phyloP scores from a whole-genome alignment of 2,113 vertebrate genomes.

The Crotalus viridis region DNA sequence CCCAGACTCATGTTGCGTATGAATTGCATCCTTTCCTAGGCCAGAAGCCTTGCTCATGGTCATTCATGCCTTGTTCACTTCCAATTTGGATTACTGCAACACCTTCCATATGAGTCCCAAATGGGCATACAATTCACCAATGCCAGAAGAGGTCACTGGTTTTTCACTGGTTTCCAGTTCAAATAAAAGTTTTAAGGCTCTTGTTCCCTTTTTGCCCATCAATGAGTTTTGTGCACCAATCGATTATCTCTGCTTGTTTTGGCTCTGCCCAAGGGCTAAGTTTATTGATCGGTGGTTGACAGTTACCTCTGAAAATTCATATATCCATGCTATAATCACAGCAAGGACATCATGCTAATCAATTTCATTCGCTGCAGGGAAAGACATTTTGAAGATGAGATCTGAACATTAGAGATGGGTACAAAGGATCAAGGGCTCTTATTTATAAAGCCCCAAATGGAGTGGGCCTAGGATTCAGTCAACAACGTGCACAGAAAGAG shows the following conservation, averaged over 20 bases:
- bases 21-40: not conserved
- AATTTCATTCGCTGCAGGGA: not conserved
- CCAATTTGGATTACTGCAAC: not conserved
- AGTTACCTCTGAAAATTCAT: not conserved
- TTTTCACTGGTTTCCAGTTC: not conserved
- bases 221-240: not conserved
- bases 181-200: not conserved
- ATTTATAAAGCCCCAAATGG: not conserved
- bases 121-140: not conserved
- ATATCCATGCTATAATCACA: not conserved
- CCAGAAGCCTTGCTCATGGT: not conserved
- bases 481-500: not conserved
- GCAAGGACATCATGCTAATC: not conserved
- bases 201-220: not conserved
- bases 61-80: not conserved
- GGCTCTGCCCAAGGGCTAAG: not conserved
- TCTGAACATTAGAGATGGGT: not conserved
- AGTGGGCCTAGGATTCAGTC: not conserved
- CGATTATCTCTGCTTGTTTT: not conserved
- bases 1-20: not conserved
- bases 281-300: not conserved
- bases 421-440: not conserved
- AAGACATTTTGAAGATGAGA: not conserved
- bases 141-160: not conserved
- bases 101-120: not conserved